phyloP scores from a whole-genome alignment of 2,797 vertebrate species.

The Neosilurus mollespiculum region DNA sequence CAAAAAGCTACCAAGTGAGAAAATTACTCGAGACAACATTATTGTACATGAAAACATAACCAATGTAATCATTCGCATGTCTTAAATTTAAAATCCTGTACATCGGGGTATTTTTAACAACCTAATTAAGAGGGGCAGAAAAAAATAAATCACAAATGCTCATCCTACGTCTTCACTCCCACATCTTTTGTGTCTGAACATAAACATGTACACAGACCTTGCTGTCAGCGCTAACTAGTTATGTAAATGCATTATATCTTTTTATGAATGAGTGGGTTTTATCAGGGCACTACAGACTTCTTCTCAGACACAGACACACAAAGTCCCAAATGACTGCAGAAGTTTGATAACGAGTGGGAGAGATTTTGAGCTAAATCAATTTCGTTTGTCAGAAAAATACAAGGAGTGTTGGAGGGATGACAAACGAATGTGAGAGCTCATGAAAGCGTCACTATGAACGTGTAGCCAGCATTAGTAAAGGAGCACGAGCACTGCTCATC shows the following conservation, averaged over 20 bases:
- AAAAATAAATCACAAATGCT: background rate
- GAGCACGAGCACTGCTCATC: background rate
- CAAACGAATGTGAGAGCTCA: background rate
- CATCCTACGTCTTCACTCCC: conserved; percentile 18
- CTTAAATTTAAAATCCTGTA: background rate
- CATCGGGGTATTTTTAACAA: background rate
- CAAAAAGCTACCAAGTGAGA: background rate
- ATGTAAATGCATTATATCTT: conserved; percentile 43
- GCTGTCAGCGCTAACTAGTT: conserved; percentile 24
- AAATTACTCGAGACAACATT: background rate
- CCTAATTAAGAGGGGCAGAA: conserved; percentile 11
- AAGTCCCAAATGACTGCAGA: conserved; percentile 6
- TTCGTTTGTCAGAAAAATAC: conserved; percentile 2
- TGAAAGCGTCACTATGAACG: background rate
- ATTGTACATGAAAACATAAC: background rate
- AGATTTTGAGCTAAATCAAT: conserved; percentile 24
- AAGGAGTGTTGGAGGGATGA: background rate
- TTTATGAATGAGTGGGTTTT: conserved; percentile 49
- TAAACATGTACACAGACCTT: conserved; percentile 9
- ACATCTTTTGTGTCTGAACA: background rate
- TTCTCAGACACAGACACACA: background rate
- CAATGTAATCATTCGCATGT: background rate
- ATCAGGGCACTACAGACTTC: conserved; percentile 43
- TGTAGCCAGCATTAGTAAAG: background rate
- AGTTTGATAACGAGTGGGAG: conserved; percentile 9